Conservation (phyloP, 2,797 vertebrate species). For the Sarcophilus harrisii region DNA sequence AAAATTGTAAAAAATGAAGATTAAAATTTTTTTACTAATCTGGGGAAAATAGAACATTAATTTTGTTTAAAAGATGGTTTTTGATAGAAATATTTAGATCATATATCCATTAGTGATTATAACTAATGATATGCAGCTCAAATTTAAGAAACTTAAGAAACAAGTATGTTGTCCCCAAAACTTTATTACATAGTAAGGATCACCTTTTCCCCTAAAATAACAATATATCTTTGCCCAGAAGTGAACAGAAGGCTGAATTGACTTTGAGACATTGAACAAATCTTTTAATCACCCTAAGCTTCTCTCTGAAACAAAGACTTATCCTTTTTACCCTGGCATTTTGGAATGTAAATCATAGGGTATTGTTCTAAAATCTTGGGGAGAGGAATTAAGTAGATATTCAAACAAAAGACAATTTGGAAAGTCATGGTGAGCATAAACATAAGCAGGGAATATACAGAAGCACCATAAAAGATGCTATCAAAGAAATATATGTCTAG, state of each 20-base stretch:
- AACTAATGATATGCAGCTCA: background rate
- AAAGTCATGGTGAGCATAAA: background rate
- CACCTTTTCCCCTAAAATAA: background rate
- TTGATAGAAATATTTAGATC: background rate
- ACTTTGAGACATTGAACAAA: background rate
- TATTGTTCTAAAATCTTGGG: background rate
- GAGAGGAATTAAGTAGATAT: background rate
- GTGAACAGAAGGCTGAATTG: background rate
- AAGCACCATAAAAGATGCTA: background rate
- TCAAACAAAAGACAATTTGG: background rate
- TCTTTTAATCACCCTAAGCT: background rate
- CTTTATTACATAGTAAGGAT: background rate
- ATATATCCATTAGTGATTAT: too few relatives aligned
- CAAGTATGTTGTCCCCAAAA: background rate
- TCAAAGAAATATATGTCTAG: background rate
- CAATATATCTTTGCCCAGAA: background rate
- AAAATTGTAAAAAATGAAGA: background rate
- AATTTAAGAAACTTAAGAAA: background rate
- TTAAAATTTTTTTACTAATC: background rate
- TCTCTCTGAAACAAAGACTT: background rate
- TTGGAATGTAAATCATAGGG: background rate
- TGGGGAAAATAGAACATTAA: background rate
- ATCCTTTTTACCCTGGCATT: background rate
- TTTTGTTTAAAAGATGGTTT: background rate
- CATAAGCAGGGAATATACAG: background rate